Evolutionary conservation across 2,888 invertebrate genomes (phyloP).

Genomic region (Gisinianus flammeolus): DNA sequence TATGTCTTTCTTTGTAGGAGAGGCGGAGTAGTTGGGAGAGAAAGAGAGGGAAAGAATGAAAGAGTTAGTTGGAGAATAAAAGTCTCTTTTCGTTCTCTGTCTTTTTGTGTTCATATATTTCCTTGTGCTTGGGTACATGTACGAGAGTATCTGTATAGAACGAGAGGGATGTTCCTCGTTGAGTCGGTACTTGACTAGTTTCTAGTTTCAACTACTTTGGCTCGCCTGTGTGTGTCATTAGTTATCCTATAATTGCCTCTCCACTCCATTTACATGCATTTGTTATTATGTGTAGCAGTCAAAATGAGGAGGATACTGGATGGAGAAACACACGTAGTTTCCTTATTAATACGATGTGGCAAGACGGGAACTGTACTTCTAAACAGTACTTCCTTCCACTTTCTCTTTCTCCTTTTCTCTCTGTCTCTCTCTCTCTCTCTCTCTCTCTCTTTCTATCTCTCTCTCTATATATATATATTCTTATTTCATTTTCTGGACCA

Average conservation of each 20-base stretch:
- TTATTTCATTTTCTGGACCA: constrained; percentile 38
- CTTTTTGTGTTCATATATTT: background rate
- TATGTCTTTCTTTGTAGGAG: background rate
- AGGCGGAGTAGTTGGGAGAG: background rate
- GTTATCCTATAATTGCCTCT: constrained; percentile 29
- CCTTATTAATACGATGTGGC: constrained; percentile 28
- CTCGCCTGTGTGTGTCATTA: constrained; percentile 23
- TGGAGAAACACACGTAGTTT: background rate
- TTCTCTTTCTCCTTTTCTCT: background rate
- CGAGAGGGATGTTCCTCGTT: background rate
- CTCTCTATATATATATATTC: background rate
- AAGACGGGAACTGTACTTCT: background rate
- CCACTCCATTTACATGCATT: constrained; percentile 26
- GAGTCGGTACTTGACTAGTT: background rate
- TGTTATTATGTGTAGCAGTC: constrained; percentile 6
- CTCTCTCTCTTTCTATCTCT: background rate
- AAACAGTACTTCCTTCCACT: background rate
- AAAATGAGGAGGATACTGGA: background rate
- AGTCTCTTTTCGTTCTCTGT: background rate
- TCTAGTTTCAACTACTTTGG: background rate
- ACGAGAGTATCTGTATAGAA: background rate
- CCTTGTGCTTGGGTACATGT: no score
- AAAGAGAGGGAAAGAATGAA: background rate
- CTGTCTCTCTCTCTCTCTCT: background rate
- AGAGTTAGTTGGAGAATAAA: background rate